phyloP scores from a whole-genome alignment of 2,888 invertebrate species.

The Aphrophora alni region DNA sequence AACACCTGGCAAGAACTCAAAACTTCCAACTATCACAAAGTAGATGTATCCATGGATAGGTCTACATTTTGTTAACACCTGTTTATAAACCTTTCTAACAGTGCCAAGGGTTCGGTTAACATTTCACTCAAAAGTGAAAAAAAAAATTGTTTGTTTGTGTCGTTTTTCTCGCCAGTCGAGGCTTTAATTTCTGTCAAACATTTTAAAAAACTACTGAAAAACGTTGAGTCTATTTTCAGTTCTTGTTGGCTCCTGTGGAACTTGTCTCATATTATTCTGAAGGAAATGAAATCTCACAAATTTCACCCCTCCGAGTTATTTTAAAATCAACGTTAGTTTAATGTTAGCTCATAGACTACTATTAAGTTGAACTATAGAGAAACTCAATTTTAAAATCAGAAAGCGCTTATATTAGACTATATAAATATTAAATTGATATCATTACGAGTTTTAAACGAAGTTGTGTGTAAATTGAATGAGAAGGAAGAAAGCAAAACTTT shows the following conservation, averaged over 20 bases:
- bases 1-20: constrained; percentile 21
- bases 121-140: neutral
- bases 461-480: too few relatives aligned
- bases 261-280: neutral
- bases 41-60: constrained; percentile 7
- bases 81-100: constrained; percentile 1
- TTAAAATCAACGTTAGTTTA: too few relatives aligned
- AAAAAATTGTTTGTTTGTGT: neutral
- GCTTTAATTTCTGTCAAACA: constrained; percentile 5
- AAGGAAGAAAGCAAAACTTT: too few relatives aligned
- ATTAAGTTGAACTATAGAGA: too few relatives aligned
- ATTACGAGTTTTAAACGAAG: too few relatives aligned
- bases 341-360: too few relatives aligned
- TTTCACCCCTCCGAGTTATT: neutral
- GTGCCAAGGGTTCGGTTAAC: neutral
- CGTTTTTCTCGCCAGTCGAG: neutral
- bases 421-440: too few relatives aligned
- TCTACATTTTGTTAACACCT: constrained; percentile 32
- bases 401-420: too few relatives aligned
- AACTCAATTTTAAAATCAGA: too few relatives aligned
- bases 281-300: neutral
- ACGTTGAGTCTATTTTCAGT: neutral
- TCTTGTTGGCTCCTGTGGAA: neutral
- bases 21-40: constrained; percentile 28
- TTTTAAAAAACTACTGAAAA: neutral